Percentiles rank a stretch among this genome's conserved stretches.
phyloP scores from a whole-genome alignment of 2,797 vertebrate species.

The Pampus argenteus region DNA sequence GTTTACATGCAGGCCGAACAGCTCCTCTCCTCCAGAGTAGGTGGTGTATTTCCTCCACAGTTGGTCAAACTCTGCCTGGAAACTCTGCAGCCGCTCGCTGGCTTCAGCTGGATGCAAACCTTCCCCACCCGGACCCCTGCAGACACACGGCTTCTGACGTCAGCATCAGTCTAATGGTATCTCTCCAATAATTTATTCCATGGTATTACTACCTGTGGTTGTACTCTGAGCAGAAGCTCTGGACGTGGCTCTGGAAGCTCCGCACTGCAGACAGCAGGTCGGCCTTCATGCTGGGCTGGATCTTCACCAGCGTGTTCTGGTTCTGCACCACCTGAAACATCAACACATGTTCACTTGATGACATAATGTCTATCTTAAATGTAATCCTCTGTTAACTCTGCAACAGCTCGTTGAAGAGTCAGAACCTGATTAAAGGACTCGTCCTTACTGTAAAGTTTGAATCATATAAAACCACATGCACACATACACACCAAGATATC shows the following conservation, averaged over 20 bases:
- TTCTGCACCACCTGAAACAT: slow-evolving; percentile 81
- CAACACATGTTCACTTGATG: not conserved
- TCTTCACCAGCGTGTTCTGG: slow-evolving; percentile 84
- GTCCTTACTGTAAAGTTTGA: no score
- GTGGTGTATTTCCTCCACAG: slow-evolving; percentile 87
- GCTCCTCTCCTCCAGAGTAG: slow-evolving; percentile 86
- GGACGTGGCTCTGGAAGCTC: slow-evolving; percentile 76
- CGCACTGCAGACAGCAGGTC: slow-evolving; percentile 83
- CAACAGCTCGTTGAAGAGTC: no score
- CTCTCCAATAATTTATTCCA: no score
- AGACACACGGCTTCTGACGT: no score
- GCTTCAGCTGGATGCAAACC: slow-evolving; percentile 85
- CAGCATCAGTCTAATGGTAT: no score
- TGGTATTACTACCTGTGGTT: slow-evolving; percentile 76
- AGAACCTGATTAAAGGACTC: no score
- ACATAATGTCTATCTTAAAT: not conserved
- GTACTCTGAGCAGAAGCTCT: slow-evolving; percentile 84
- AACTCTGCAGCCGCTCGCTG: slow-evolving; percentile 86
- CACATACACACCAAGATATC: no score
- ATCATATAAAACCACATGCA: no score
- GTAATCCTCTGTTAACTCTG: no score
- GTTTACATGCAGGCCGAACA: slow-evolving; percentile 87
- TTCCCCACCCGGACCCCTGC: slow-evolving; percentile 83
- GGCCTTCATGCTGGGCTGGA: slow-evolving; percentile 86
- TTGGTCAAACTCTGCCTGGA: slow-evolving; percentile 87